Evolutionary conservation across 2,113 vertebrate genomes (phyloP).

Genomic region (Xiphorhynchus elegans): DNA sequence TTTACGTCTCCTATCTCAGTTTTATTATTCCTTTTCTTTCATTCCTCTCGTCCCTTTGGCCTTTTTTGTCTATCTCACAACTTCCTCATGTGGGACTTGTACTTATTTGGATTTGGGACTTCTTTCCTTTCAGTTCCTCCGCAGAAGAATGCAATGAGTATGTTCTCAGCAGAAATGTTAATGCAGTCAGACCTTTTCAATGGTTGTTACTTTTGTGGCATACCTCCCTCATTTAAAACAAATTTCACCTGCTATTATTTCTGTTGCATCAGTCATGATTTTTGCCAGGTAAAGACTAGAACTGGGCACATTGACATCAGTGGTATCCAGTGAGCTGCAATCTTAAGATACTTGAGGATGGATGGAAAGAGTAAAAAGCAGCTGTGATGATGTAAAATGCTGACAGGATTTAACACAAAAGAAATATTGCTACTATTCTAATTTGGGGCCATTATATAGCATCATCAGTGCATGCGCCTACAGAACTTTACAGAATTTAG

Average conservation of each 20-base stretch:
- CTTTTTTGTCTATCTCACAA: not conserved
- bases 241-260: not conserved
- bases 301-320: not conserved
- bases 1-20: not conserved
- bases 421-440: not conserved
- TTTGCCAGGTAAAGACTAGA: not conserved
- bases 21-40: not conserved
- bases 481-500: not conserved
- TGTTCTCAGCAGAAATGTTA: not conserved
- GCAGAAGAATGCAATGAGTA: not conserved
- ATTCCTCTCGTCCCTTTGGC: not conserved
- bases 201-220: not conserved
- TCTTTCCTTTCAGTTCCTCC: not conserved
- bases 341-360: not conserved
- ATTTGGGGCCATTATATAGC: not conserved
- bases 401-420: conserved; percentile 12
- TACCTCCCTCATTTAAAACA: not conserved
- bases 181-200: not conserved
- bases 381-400: not conserved
- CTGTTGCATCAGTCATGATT: not conserved
- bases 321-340: not conserved
- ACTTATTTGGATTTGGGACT: not conserved
- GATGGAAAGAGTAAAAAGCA: not conserved
- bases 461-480: not conserved
- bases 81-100: not conserved